Percentiles rank a stretch among this genome's conserved stretches.
These are phyloP conservation scores for Mesitornis unicolor DNA, from an alignment of 2,113 vertebrate genomes.

Conservation along the genomic window DNA sequence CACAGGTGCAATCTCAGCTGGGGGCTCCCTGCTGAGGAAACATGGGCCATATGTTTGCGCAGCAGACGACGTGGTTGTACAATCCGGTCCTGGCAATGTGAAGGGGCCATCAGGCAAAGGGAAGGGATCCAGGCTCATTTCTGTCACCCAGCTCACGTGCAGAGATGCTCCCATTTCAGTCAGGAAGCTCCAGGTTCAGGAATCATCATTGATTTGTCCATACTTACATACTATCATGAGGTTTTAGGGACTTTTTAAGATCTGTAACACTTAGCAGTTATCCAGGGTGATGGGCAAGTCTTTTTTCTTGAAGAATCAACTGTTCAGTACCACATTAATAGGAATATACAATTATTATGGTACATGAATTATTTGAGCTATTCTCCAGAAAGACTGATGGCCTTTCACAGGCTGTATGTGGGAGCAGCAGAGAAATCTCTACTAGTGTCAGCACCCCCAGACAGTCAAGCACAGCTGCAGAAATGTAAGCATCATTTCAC, in stretches of 20 bases:
- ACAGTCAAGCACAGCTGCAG: neutral
- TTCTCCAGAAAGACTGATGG: neutral
- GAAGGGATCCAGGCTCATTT: neutral
- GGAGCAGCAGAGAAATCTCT: constrained; percentile 13
- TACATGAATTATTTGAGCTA: constrained; percentile 37
- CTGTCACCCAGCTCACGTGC: neutral
- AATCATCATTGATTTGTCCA: neutral
- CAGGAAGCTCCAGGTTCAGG: neutral
- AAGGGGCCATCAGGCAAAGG: neutral
- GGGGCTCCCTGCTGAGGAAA: neutral
- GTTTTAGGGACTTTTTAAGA: neutral
- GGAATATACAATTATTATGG: constrained; percentile 22
- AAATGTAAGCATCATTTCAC: neutral
- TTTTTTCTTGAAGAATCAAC: constrained; percentile 27
- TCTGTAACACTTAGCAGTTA: neutral
- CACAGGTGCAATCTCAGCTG: constrained; percentile 16
- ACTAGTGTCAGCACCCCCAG: neutral
- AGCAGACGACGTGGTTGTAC: neutral
- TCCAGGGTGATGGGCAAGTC: neutral
- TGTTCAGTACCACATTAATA: neutral
- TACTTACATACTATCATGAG: neutral
- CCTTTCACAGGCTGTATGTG: neutral
- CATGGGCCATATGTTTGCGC: neutral
- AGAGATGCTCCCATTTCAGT: neutral
- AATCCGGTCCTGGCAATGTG: fast-evolving